Evolutionary conservation across 2,797 vertebrate species (phyloP).

Genomic region (Cuculus canorus): DNA sequence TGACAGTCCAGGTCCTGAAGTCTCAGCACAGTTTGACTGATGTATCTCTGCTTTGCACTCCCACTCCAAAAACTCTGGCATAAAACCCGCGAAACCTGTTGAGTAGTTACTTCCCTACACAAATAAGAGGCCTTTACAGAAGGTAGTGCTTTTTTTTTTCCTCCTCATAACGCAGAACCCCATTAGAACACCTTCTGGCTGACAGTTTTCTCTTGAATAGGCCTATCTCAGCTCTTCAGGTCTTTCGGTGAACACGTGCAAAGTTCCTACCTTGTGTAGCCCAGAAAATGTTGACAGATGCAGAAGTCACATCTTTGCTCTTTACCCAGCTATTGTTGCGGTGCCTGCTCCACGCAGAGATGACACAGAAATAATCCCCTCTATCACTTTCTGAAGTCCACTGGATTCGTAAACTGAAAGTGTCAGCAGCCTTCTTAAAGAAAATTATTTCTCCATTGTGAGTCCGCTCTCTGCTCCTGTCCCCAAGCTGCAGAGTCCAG

Average conservation of each 20-base stretch:
- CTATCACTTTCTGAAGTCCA: conserved; percentile 81
- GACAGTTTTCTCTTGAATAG: not conserved
- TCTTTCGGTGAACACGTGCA: not conserved
- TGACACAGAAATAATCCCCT: conserved; percentile 81
- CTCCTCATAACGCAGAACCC: not conserved
- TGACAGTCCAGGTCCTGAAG: not conserved
- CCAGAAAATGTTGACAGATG: conserved; percentile 77
- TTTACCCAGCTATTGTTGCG: conserved; percentile 79
- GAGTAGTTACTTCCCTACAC: not conserved
- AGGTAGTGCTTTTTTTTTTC: not conserved
- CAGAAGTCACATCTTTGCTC: conserved; percentile 76
- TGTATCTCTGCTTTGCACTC: not conserved
- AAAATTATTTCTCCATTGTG: conserved; percentile 83
- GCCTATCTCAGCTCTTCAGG: not conserved
- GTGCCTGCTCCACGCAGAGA: conserved; percentile 79
- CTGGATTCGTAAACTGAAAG: conserved; percentile 88
- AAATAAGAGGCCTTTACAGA: not conserved
- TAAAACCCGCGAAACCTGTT: not conserved
- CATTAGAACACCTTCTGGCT: not conserved
- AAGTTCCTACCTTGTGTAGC: conserved; percentile 78
- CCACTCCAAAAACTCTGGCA: not conserved
- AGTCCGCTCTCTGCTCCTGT: conserved; percentile 78
- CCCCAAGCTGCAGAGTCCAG: conserved; percentile 80
- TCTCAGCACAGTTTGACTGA: not conserved
- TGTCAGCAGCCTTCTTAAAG: conserved; percentile 76